phyloP scores from a whole-genome alignment of 2,113 vertebrate species.

The Eulemur rufifrons region DNA sequence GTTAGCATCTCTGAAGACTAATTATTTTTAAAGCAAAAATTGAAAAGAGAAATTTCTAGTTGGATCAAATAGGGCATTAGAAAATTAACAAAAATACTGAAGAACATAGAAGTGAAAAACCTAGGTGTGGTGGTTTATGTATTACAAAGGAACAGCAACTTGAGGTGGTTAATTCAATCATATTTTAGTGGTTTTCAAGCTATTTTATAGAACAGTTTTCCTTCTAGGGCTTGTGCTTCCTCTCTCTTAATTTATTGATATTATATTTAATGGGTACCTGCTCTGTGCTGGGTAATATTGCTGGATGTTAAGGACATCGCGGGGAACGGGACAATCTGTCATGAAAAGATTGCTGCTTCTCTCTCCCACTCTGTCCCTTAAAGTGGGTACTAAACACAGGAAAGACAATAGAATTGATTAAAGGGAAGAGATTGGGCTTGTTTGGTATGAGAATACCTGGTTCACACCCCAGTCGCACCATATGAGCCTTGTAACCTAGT shows the following conservation, averaged over 20 bases:
- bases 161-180: not conserved
- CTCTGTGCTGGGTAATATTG: not conserved
- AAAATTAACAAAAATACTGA: not conserved
- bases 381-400: not conserved
- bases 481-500: not conserved
- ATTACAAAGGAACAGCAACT: not conserved
- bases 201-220: not conserved
- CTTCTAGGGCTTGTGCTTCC: not conserved
- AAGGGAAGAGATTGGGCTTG: not conserved
- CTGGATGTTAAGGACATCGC: not conserved
- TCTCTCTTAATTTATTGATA: not conserved
- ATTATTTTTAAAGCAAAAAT: slow-evolving; percentile 58
- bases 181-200: not conserved
- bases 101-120: not conserved
- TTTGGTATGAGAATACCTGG: not conserved
- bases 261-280: not conserved
- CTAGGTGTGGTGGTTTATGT: not conserved
- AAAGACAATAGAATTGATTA: not conserved
- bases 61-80: slow-evolving; percentile 18
- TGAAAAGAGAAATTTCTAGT: slow-evolving; percentile 41
- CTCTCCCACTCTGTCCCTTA: not conserved
- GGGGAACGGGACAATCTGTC: not conserved
- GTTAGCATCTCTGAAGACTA: slow-evolving; percentile 43
- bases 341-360: not conserved
- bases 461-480: not conserved